Conservation (phyloP, 2,888 invertebrate genomes). For the Tetanocera ferruginea region DNA sequence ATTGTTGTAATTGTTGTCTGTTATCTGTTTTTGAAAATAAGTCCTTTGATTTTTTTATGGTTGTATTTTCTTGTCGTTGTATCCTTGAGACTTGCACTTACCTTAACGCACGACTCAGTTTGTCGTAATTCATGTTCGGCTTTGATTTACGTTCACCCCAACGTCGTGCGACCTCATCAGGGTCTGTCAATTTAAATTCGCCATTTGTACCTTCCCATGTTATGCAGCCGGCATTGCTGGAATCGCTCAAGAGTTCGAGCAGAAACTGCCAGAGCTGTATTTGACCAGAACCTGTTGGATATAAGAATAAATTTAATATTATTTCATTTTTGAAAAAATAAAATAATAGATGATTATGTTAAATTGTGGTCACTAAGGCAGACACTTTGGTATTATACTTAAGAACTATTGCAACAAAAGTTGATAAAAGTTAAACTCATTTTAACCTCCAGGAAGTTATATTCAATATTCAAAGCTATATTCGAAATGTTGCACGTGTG, state of each 20-base stretch:
- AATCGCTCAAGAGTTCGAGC: constrained; percentile 94
- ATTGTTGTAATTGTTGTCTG: constrained; percentile 42
- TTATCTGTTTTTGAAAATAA: neutral
- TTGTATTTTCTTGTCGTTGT: neutral
- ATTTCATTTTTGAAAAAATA: too few relatives aligned
- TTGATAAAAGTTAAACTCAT: too few relatives aligned
- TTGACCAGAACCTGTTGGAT: constrained; percentile 86
- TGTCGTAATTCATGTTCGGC: constrained; percentile 99
- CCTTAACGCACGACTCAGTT: constrained; percentile 95
- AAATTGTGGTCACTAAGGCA: too few relatives aligned
- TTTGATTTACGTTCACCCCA: constrained; percentile 99
- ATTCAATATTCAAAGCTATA: too few relatives aligned
- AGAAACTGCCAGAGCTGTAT: constrained; percentile 99
- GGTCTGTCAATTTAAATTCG: constrained; percentile 98
- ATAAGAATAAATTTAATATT: neutral
- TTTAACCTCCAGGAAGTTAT: too few relatives aligned
- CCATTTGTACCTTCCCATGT: constrained; percentile 99
- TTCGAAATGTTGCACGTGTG: too few relatives aligned
- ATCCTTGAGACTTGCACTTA: constrained; percentile 69
- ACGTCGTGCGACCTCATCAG: constrained; percentile 96
- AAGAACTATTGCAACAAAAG: too few relatives aligned
- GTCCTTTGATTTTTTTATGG: too few relatives aligned
- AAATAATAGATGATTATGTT: too few relatives aligned
- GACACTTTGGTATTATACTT: too few relatives aligned
- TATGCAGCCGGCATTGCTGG: constrained; percentile 95